Percentiles rank a stretch among this genome's conserved stretches.
Conservation (phyloP, 2,797 vertebrate species). For the Coluber constrictor region DNA sequence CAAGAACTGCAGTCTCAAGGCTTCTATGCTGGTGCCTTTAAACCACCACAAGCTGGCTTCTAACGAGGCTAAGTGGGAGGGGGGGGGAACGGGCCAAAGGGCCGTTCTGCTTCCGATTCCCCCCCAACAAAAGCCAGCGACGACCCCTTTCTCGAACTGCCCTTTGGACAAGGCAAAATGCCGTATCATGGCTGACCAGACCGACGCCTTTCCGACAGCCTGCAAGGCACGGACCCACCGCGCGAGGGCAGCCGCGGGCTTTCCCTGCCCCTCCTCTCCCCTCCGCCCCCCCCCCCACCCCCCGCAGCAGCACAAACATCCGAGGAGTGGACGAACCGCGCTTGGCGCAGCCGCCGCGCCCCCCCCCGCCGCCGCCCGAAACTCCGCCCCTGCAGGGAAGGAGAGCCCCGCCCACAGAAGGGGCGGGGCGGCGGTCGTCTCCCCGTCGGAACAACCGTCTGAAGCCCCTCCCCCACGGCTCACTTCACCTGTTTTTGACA, state of each 20-base stretch:
- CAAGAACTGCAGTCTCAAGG: not conserved
- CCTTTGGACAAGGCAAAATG: not conserved
- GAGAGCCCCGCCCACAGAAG: not conserved
- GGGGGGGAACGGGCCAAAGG: accelerated
- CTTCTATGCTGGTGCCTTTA: not conserved
- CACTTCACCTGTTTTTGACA: not conserved
- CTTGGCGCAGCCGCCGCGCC: not conserved
- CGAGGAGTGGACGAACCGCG: not conserved
- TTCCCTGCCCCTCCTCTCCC: not conserved
- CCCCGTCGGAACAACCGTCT: not conserved
- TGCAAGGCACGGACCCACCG: not conserved
- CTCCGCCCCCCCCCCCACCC: not conserved
- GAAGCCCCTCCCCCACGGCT: not conserved
- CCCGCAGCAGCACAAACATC: not conserved
- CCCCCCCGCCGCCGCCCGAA: not conserved
- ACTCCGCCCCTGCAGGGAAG: not conserved
- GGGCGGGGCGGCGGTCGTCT: not conserved
- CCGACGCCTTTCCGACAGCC: not conserved
- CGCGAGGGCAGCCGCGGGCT: not conserved
- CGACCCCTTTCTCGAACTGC: too few relatives aligned
- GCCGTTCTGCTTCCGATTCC: not conserved
- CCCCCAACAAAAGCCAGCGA: not conserved
- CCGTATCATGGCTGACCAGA: not conserved
- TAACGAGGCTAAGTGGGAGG: not conserved
- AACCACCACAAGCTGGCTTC: not conserved